These are phyloP conservation scores for Marronus borbonicus DNA, from an alignment of 2,888 invertebrate species.

Conservation along the genomic window DNA sequence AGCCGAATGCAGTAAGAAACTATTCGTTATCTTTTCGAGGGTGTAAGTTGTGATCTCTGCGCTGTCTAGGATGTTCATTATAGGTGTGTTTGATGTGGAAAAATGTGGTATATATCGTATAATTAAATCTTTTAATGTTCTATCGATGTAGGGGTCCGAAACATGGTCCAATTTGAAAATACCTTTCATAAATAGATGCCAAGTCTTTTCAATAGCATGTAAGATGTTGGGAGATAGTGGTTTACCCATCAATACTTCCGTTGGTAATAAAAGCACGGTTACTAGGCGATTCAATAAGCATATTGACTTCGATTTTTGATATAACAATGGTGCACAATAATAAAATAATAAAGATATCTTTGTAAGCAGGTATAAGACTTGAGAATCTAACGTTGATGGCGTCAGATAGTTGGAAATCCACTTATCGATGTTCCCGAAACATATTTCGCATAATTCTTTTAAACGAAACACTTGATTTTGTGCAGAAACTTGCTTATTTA, in stretches of 20 bases:
- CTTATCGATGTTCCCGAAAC: slow-evolving; percentile 63
- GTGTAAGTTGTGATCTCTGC: slow-evolving; percentile 60
- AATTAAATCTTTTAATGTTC: slow-evolving; percentile 71
- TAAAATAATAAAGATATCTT: slow-evolving; percentile 63
- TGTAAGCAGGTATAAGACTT: slow-evolving; percentile 64
- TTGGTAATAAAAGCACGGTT: slow-evolving; percentile 71
- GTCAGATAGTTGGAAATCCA: slow-evolving; percentile 61
- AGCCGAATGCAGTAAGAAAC: slow-evolving; percentile 63
- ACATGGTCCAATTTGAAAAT: slow-evolving; percentile 71
- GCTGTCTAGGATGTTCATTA: slow-evolving; percentile 62
- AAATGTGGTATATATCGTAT: slow-evolving; percentile 66
- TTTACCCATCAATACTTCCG: slow-evolving; percentile 71
- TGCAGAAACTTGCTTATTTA: slow-evolving; percentile 58
- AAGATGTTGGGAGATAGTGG: slow-evolving; percentile 67
- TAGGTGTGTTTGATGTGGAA: slow-evolving; percentile 62
- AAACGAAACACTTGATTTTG: slow-evolving; percentile 52
- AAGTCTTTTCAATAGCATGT: slow-evolving; percentile 71
- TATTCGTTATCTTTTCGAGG: slow-evolving; percentile 63
- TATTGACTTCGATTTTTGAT: slow-evolving; percentile 64
- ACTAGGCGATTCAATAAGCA: slow-evolving; percentile 73
- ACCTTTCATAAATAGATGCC: slow-evolving; percentile 73
- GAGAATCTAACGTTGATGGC: slow-evolving; percentile 61
- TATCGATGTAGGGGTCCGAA: slow-evolving; percentile 70
- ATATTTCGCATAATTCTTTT: slow-evolving; percentile 62
- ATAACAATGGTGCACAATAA: slow-evolving; percentile 64